Evolutionary conservation across 2,113 vertebrate genomes (phyloP).

Genomic region (Talpa occidentalis): DNA sequence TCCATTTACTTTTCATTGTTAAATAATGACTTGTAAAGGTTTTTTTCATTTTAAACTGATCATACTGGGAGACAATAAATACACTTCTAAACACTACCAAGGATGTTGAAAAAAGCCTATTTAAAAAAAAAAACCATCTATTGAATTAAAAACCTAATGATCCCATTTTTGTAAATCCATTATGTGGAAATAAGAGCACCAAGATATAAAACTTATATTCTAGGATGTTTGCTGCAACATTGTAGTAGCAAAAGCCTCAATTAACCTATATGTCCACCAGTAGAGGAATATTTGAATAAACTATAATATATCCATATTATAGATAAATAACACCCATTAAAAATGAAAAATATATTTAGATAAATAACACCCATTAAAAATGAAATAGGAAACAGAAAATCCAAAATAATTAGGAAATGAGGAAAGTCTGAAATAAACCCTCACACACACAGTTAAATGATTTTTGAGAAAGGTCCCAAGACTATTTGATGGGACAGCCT

Average conservation of each 20-base stretch:
- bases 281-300: not conserved
- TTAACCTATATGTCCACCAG: not conserved
- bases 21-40: slow-evolving; percentile 35
- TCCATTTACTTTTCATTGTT: slow-evolving; percentile 33
- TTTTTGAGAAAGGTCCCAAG: not conserved
- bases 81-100: slow-evolving; percentile 37
- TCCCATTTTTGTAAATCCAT: slow-evolving; percentile 4
- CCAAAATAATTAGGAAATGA: too few relatives aligned
- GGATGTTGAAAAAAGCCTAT: slow-evolving; percentile 7
- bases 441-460: not conserved
- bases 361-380: not conserved
- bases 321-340: not conserved
- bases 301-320: not conserved
- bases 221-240: not conserved
- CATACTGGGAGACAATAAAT: slow-evolving; percentile 27
- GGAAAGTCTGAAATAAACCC: not conserved
- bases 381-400: not conserved
- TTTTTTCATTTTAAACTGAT: slow-evolving; percentile 50
- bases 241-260: not conserved
- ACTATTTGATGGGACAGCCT: not conserved
- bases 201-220: not conserved
- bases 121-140: not conserved
- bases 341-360: too few relatives aligned
- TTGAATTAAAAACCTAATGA: slow-evolving; percentile 29
- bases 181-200: not conserved